phyloP scores from a whole-genome alignment of 2,888 invertebrate species.

The Lasioglossum pauxillum region DNA sequence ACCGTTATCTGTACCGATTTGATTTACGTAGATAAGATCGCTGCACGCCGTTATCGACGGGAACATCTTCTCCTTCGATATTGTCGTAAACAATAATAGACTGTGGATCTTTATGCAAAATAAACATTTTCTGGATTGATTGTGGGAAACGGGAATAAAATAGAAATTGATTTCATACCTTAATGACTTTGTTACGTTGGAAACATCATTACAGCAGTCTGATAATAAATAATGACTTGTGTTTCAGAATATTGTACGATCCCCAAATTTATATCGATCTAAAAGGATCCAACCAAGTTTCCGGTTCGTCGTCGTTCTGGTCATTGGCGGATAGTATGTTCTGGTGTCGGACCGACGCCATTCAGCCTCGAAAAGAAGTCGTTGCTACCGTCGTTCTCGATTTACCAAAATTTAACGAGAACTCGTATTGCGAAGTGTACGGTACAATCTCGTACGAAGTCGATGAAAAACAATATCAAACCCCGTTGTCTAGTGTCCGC shows the following conservation, averaged over 20 bases:
- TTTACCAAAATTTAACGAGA: constrained; percentile 75
- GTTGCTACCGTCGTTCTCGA: constrained; percentile 76
- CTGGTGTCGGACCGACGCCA: constrained; percentile 69
- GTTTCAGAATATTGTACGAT: constrained; percentile 72
- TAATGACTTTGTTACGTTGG: too few species aligned
- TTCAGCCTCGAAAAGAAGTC: constrained; percentile 57
- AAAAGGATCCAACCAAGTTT: constrained; percentile 56
- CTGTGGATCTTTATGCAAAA: too few species aligned
- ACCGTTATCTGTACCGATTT: not conserved
- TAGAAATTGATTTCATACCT: too few species aligned
- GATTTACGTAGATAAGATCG: not conserved
- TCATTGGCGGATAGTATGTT: constrained; percentile 59
- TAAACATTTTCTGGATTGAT: too few species aligned
- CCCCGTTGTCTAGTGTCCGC: constrained; percentile 66
- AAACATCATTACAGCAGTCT: too few species aligned
- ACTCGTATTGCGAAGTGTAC: constrained; percentile 60
- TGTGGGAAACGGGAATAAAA: too few species aligned
- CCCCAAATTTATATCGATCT: constrained; percentile 69
- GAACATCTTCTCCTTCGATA: not conserved
- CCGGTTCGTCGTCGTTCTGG: constrained; percentile 77
- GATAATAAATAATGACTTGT: not conserved
- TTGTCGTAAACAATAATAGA: not conserved
- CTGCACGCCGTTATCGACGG: not conserved
- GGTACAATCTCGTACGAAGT: constrained; percentile 76
- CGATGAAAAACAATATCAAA: constrained; percentile 75